These are phyloP conservation scores for Neotoma lepida DNA, from an alignment of 2,113 vertebrate species.

Conservation along the genomic window DNA sequence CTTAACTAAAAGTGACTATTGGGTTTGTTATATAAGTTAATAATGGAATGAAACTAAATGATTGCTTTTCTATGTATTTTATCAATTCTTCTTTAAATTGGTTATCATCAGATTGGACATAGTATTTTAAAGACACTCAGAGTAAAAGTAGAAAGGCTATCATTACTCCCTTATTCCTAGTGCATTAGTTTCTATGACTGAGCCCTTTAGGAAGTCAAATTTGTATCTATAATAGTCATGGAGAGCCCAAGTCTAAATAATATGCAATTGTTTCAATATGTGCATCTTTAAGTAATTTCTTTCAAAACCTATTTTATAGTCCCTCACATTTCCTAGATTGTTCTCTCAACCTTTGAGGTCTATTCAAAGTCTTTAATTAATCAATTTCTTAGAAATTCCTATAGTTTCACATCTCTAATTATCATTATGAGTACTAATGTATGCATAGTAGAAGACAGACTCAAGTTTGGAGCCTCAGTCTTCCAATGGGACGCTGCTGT, in stretches of 20 bases:
- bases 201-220: not conserved
- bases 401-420: not conserved
- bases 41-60: not conserved
- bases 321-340: not conserved
- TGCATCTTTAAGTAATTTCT: not conserved
- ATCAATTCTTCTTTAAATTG: not conserved
- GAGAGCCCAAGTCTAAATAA: not conserved
- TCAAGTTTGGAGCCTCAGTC: not conserved
- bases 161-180: not conserved
- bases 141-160: not conserved
- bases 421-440: not conserved
- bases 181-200: not conserved
- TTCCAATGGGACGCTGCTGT: not conserved
- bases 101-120: not conserved
- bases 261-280: not conserved
- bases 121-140: slow-evolving; percentile 10
- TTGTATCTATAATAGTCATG: not conserved
- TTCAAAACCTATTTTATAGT: not conserved
- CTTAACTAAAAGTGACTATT: not conserved
- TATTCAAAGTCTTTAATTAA: slow-evolving; percentile 32
- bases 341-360: slow-evolving; percentile 1
- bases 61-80: not conserved
- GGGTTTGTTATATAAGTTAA: not conserved
- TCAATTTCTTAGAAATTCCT: slow-evolving; percentile 11
- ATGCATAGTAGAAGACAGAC: not conserved